A percentile compares a stretch with the other conserved stretches of the same genome.
phyloP scores from a whole-genome alignment of 2,888 invertebrate species.

The Leptopilina drosophilae region DNA sequence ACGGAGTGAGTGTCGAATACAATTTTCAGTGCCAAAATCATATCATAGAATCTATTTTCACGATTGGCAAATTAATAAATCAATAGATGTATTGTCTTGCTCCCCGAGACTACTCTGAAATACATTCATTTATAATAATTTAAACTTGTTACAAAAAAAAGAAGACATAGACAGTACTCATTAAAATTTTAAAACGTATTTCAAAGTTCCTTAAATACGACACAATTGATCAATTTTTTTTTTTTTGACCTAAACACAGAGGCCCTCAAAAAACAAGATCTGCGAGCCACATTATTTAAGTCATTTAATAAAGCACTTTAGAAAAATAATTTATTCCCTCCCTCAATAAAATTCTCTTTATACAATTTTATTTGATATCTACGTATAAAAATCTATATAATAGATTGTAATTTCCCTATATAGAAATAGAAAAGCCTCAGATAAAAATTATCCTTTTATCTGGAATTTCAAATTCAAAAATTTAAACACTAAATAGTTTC shows the following conservation, averaged over 20 bases:
- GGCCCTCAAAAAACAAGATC: not conserved
- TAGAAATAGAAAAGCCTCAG: not conserved
- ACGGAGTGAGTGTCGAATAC: not conserved
- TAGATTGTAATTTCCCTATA: not conserved
- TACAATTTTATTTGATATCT: constrained; percentile 8
- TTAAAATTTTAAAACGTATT: constrained; percentile 21
- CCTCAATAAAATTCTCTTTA: not conserved
- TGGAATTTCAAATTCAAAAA: not conserved
- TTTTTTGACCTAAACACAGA: constrained; percentile 21
- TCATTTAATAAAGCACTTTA: not conserved
- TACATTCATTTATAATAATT: constrained; percentile 28
- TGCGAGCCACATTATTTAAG: constrained; percentile 17
- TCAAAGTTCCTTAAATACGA: constrained; percentile 24
- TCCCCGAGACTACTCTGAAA: constrained; percentile 27
- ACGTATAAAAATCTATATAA: constrained; percentile 20
- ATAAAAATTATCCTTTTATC: not conserved
- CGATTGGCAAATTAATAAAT: not conserved
- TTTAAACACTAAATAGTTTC: not conserved
- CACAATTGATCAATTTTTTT: constrained; percentile 1
- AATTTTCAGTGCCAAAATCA: constrained; percentile 2
- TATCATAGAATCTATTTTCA: not conserved
- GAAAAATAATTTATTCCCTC: constrained; percentile 25
- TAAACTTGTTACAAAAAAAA: constrained; percentile 1
- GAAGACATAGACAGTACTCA: not conserved
- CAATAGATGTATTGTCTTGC: not conserved